Evolutionary conservation across 2,113 vertebrate species (phyloP).

Genomic region (Ameiurus melas): DNA sequence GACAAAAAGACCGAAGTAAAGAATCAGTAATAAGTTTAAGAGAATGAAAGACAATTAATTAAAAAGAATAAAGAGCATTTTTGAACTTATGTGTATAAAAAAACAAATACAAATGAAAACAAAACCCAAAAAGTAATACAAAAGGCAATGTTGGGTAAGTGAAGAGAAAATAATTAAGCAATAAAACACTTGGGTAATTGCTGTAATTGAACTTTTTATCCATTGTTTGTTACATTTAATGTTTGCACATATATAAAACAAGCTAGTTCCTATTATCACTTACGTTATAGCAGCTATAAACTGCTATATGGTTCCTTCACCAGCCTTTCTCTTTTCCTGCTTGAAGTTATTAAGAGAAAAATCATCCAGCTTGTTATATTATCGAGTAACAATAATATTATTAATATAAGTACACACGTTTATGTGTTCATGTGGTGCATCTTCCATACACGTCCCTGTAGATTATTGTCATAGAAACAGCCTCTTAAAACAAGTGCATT

Average conservation of each 20-base stretch:
- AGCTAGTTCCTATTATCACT: neutral
- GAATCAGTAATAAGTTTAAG: neutral
- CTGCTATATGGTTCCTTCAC: no score
- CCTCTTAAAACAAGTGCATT: neutral
- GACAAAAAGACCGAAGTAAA: neutral
- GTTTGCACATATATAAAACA: neutral
- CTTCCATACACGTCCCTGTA: neutral
- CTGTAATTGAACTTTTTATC: neutral
- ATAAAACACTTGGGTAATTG: neutral
- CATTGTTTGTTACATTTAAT: neutral
- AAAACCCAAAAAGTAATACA: neutral
- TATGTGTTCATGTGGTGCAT: neutral
- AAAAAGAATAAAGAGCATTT: neutral
- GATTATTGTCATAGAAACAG: neutral
- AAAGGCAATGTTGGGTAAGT: neutral
- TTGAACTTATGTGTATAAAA: neutral
- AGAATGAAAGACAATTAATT: neutral
- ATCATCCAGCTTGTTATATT: neutral
- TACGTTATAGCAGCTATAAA: no score
- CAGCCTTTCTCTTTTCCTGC: no score
- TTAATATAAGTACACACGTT: neutral
- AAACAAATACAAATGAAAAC: neutral
- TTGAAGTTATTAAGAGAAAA: neutral
- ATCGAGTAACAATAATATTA: neutral
- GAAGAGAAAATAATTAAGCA: neutral